Conservation (phyloP, 1,140 invertebrate genomes). For the Drosophila ogumai region DNA sequence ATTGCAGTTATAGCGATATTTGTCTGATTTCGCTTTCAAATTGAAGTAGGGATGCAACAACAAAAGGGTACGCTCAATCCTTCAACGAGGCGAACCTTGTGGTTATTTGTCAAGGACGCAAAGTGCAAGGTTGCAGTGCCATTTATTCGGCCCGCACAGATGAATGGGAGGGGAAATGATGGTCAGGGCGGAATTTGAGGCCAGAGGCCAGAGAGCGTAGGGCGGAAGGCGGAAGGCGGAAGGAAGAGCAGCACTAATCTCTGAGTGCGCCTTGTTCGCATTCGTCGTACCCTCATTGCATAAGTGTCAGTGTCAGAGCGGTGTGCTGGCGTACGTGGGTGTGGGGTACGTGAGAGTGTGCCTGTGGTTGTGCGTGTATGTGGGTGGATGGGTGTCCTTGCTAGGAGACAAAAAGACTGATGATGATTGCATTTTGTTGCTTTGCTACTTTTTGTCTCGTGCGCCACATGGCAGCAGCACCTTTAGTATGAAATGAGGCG, state of each 20-base stretch:
- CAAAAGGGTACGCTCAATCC: conserved; percentile 7
- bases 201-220: background rate
- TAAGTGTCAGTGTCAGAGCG: conserved; percentile 57
- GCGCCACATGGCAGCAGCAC: conserved; percentile 47
- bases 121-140: conserved; percentile 75
- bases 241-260: conserved; percentile 75
- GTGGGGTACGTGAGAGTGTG: conserved; percentile 7
- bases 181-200: conserved; percentile 7
- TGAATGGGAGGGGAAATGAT: conserved; percentile 11
- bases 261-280: conserved; percentile 63
- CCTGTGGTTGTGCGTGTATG: conserved; percentile 7
- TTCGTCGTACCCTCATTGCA: conserved; percentile 52
- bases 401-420: conserved; percentile 54
- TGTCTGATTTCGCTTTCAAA: background rate
- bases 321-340: conserved; percentile 8
- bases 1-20: background rate
- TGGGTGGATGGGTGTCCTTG: conserved; percentile 53
- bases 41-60: background rate
- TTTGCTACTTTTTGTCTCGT: conserved; percentile 46
- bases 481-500: conserved; percentile 78
- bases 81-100: conserved; percentile 50
- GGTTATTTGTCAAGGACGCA: conserved; percentile 69
- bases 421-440: conserved; percentile 77
- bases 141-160: conserved; percentile 56
- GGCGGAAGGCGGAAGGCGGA: conserved; percentile 44